Evolutionary conservation across 92 coral and sea anemone species (phyloP).

Genomic region (Epizoanthus stellaris): DNA sequence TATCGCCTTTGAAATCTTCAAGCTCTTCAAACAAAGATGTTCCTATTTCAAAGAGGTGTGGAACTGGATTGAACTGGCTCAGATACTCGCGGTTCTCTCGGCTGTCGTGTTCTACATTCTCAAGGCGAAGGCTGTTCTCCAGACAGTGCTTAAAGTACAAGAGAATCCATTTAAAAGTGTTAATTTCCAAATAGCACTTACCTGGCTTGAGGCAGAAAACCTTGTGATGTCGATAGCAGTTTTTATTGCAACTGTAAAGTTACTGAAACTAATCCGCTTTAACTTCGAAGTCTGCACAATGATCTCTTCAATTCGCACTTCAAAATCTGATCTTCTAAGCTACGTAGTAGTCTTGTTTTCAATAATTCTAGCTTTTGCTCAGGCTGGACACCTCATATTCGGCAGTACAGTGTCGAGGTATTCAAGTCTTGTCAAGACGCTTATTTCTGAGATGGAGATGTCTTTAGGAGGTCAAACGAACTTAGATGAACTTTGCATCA

Average conservation of each 20-base stretch:
- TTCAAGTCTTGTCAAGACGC: background rate
- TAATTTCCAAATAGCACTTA: slow-evolving; percentile 7
- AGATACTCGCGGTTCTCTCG: background rate
- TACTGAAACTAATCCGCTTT: slow-evolving; percentile 12
- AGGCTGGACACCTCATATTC: slow-evolving; percentile 14
- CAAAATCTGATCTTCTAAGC: slow-evolving; percentile 11
- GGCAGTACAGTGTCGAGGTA: background rate
- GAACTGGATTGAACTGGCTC: slow-evolving; percentile 31
- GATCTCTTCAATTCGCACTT: background rate
- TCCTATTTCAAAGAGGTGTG: slow-evolving; percentile 12
- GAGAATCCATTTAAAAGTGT: slow-evolving; percentile 16
- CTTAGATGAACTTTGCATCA: background rate
- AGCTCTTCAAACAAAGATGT: background rate
- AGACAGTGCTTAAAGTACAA: background rate
- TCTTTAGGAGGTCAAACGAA: background rate
- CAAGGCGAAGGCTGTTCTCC: slow-evolving; percentile 10
- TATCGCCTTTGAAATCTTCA: background rate
- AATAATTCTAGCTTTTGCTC: slow-evolving; percentile 15
- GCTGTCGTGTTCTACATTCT: slow-evolving; percentile 6
- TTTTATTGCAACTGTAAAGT: slow-evolving; percentile 21
- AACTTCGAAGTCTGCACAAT: slow-evolving; percentile 4
- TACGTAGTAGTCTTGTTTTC: background rate
- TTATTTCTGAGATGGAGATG: slow-evolving; percentile 3
- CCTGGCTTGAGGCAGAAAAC: slow-evolving; percentile 30
- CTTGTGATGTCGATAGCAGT: slow-evolving; percentile 26